These are phyloP conservation scores for Agonopterix alstromeriana DNA, from an alignment of 2,888 invertebrate genomes.

Conservation along the genomic window DNA sequence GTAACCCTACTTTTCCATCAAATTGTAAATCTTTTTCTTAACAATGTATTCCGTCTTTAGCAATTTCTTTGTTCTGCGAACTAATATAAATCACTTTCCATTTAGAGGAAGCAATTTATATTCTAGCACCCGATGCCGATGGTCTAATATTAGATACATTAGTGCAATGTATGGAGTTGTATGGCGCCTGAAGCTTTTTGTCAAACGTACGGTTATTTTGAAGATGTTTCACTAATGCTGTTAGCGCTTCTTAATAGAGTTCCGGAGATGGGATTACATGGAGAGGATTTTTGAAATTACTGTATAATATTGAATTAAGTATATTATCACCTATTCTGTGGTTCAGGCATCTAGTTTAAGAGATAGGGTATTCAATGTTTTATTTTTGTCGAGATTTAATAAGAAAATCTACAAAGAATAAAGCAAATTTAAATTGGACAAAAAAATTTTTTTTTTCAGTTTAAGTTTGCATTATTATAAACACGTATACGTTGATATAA, in stretches of 20 bases:
- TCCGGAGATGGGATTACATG: constrained; percentile 32
- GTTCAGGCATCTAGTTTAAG: too few relatives aligned
- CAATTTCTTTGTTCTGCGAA: neutral
- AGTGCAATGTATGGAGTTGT: constrained; percentile 3
- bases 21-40: too few relatives aligned
- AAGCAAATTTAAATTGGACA: too few relatives aligned
- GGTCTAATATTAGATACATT: constrained; percentile 6
- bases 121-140: neutral
- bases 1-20: too few relatives aligned
- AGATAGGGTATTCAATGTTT: too few relatives aligned
- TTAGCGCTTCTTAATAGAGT: constrained; percentile 51
- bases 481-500: too few relatives aligned
- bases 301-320: neutral
- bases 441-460: too few relatives aligned
- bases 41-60: too few relatives aligned
- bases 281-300: neutral
- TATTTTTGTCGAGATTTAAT: too few relatives aligned
- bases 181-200: constrained; percentile 37
- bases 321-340: too few relatives aligned
- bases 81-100: neutral
- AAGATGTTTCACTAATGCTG: constrained; percentile 47
- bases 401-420: too few relatives aligned
- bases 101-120: constrained; percentile 3
- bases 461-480: too few relatives aligned
- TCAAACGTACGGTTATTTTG: constrained; percentile 54